phyloP scores from a whole-genome alignment of 2,113 vertebrate genomes.

The Apodemus speciosus region DNA sequence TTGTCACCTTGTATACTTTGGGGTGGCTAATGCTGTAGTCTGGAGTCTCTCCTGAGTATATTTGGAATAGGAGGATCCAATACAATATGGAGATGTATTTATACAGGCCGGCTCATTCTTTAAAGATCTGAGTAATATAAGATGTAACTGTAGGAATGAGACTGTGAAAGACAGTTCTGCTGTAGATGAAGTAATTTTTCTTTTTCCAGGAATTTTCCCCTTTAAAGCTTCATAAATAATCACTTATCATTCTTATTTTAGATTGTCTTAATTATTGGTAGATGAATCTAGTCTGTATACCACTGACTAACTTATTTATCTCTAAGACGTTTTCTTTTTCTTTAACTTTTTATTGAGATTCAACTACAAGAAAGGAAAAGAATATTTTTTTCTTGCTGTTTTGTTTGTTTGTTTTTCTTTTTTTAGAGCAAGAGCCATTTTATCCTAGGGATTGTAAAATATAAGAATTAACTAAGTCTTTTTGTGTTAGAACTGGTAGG shows the following conservation, averaged over 20 bases:
- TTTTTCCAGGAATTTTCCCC: background rate
- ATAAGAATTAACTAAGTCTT: no score
- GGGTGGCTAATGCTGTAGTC: no score
- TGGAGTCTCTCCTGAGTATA: background rate
- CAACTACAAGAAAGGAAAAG: background rate
- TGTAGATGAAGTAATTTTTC: background rate
- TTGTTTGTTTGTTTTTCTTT: background rate
- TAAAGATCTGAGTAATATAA: background rate
- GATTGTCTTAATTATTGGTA: background rate
- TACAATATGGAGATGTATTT: background rate
- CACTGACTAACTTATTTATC: background rate
- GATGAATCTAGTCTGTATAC: background rate
- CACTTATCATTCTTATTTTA: background rate
- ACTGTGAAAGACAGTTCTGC: background rate
- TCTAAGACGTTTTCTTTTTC: background rate
- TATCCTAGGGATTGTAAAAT: background rate
- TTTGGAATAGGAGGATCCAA: background rate
- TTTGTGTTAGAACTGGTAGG: background rate
- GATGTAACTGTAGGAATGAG: background rate
- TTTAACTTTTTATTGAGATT: background rate
- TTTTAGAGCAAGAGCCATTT: background rate
- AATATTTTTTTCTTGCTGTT: background rate
- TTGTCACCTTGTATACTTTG: background rate
- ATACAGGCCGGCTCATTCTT: background rate
- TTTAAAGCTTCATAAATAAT: background rate